Evolutionary conservation across 1,140 invertebrate genomes (phyloP), one percentile per base, ranked within the genome.

Genomic region (Tetramorium alpestre): DNA sequence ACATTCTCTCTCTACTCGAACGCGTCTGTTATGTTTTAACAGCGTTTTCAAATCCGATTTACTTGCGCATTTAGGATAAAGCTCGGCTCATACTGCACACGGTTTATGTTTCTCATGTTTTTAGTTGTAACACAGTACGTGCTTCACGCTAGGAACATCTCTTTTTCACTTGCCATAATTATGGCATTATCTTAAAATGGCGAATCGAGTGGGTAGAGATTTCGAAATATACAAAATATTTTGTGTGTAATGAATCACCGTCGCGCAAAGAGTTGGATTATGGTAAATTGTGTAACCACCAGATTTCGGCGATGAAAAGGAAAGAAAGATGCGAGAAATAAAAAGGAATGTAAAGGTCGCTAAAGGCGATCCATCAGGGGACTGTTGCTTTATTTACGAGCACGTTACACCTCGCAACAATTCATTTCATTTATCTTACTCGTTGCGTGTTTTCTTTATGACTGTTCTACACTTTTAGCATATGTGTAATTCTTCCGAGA

Each of bases 371-470:
- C 62, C 76, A 67, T 73, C 73, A 33, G 33, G n/a, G 16, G 28
- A 25, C 56, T 65, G 64, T 72, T 88, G 38, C 28, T 77, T 80
- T 85, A 87, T 88, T 88, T 88, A 88, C 64, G 54, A 69, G 38
- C 56, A 44, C 1, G 25, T 28, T 70, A 72, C 62, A 80, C 67
- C 65, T 44, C 49, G 38, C 58, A 44, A 65, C 49, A 60, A 49
- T 72, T 41, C 47, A 28, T 86, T 86, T 80, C 67, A 80, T 72
- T 86, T 77, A 88, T 77, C 44, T 77, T 70, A 47, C 22, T 62
- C 28, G 41, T 75, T 47, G 65, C 44, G 44, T 82, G 67, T 75
- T 62, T 60, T 16, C 67, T 82, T 73, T 84, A 84, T 75, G 54
- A 56, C 78, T n/a, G 67, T 73, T 58, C 28, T 4, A 25, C 33